Evolutionary conservation across 2,888 invertebrate genomes (phyloP), one percentile per base, ranked within the genome.

Genomic region (Liodrosophila aerea): DNA sequence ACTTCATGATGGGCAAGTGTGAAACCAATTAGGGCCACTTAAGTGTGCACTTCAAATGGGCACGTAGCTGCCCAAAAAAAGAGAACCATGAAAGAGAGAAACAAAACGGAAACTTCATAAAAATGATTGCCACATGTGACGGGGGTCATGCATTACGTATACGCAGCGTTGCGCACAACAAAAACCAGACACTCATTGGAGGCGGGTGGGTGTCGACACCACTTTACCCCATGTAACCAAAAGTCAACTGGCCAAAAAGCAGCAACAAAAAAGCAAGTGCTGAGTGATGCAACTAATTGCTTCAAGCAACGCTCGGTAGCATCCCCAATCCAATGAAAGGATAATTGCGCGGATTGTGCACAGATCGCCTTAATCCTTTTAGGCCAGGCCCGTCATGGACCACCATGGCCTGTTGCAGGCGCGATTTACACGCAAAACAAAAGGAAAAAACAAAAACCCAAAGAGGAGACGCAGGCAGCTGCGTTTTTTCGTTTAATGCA

Each of bases 351-450:
- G 85, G 81, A 85, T 83, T 83, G 85, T 85, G 71, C 86, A 73
- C 85, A 85, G 85, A 85, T 86, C 84, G 86, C 85, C 86, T 85
- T 86, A 85, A 85, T 85, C 85, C 86, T 80, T 85, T 85, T 85
- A 85, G 81, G 76, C 76, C 73, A 50, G 46, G 34, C 59, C 44
- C 70, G 63, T 47, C 73, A 64, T 37, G 67, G 52, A 46, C 51
- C 60, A 33, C n/a, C 46, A 36, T 47, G 27, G 57, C 40, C 13
- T 9, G 15, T 8, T 56, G 40, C 58, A 44, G 59, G 54, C 67
- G 51, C 58, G 60, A 52, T 67, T 36, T 49, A 63, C 63, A 69
- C 63, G 67, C 71, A 74, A 46, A 34, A n/a, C n/a, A n/a, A n/a
- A n/a, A n/a, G n/a, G n/a, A n/a, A 44, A 61, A 41, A 57, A 59